Conservation (phyloP, 2,113 vertebrate species). For the Psettodes erumei region DNA sequence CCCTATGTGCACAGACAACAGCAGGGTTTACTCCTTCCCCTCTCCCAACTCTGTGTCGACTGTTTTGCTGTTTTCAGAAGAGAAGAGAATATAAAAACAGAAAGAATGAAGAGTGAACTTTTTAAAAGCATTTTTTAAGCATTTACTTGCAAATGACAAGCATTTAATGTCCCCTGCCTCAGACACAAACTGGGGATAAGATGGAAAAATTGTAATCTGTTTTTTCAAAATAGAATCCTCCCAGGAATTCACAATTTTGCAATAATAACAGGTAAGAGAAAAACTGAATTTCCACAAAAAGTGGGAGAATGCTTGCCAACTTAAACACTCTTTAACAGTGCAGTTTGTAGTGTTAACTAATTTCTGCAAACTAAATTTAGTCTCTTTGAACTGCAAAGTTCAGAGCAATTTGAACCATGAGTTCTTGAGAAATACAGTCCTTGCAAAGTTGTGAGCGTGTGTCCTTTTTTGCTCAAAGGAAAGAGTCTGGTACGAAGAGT, state of each 20-base stretch:
- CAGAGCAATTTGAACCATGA: too few species aligned
- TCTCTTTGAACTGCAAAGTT: too few species aligned
- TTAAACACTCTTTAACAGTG: too few species aligned
- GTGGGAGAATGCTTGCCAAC: too few species aligned
- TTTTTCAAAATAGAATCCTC: background rate
- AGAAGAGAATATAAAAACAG: background rate
- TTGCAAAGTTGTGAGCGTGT: background rate
- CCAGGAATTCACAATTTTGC: background rate
- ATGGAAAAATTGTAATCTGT: background rate
- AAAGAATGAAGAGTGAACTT: background rate
- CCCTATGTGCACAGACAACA: background rate
- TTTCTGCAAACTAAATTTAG: too few species aligned
- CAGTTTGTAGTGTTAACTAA: too few species aligned
- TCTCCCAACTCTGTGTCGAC: too few species aligned
- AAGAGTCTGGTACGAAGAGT: background rate
- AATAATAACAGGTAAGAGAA: background rate
- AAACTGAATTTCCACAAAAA: too few species aligned
- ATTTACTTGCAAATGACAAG: background rate
- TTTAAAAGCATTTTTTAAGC: background rate
- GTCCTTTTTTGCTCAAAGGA: background rate
- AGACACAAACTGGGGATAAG: background rate
- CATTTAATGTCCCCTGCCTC: background rate
- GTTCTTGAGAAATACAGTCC: too few species aligned
- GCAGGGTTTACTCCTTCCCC: too few species aligned
- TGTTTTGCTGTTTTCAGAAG: too few species aligned